Conservation (phyloP, 1,140 invertebrate species). For the Stenopsyche tienmushanensis region DNA sequence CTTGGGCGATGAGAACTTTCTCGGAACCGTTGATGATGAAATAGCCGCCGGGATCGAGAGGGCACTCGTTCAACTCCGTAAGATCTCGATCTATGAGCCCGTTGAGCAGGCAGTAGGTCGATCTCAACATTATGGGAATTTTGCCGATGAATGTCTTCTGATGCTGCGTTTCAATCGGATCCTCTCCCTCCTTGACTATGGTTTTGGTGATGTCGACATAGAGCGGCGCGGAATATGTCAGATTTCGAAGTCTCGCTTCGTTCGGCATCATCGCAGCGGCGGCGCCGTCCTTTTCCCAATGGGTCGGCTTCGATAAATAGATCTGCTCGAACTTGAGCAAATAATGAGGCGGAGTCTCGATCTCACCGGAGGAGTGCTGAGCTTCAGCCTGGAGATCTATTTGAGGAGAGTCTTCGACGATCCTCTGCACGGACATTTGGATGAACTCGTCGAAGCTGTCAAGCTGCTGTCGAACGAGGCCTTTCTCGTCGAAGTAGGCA, state of each 20-base stretch:
- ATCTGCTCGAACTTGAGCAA: slow-evolving; percentile 98
- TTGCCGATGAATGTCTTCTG: slow-evolving; percentile 96
- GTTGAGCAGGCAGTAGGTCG: slow-evolving; percentile 92
- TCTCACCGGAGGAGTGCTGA: slow-evolving; percentile 89
- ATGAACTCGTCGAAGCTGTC: slow-evolving; percentile 99
- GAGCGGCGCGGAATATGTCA: slow-evolving; percentile 94
- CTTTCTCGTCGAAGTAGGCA: slow-evolving; percentile 99
- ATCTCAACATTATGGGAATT: slow-evolving; percentile 98
- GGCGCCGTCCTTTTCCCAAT: slow-evolving; percentile 99
- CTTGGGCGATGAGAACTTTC: slow-evolving; percentile 96
- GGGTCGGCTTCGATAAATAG: slow-evolving; percentile 97
- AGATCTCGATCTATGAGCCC: slow-evolving; percentile 96
- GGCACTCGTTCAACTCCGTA: slow-evolving; percentile 98
- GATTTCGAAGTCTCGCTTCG: slow-evolving; percentile 85
- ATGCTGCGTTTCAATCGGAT: slow-evolving; percentile 90
- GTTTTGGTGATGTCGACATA: slow-evolving; percentile 99
- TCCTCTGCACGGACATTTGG: slow-evolving; percentile 98
- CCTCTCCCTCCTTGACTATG: slow-evolving; percentile 85
- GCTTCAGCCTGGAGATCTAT: slow-evolving; percentile 98
- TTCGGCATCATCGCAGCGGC: slow-evolving; percentile 99
- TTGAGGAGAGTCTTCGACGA: slow-evolving; percentile 97
- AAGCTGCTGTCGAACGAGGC: slow-evolving; percentile 95
- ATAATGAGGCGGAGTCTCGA: slow-evolving; percentile 90
- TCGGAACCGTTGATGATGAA: slow-evolving; percentile 97
- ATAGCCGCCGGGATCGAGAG: slow-evolving; percentile 96